Conservation (phyloP, 2,113 vertebrate genomes). For the Pachycephala philippinensis region DNA sequence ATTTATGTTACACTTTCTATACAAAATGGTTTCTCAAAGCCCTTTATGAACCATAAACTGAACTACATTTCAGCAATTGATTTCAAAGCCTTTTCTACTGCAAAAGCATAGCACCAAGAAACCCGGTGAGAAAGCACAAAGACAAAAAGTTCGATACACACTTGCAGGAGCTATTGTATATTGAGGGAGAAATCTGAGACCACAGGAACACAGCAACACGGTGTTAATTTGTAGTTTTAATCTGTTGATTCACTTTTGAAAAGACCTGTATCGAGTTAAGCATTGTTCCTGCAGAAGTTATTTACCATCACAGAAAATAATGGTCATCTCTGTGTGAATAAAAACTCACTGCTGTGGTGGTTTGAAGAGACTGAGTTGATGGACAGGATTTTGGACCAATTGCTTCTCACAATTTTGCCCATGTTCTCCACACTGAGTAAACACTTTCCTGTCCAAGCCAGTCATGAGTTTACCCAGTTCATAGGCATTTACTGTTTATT, state of each 20-base stretch:
- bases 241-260: background rate
- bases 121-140: background rate
- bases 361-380: too few relatives aligned
- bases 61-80: conserved; percentile 15
- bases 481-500: background rate
- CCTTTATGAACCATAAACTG: conserved; percentile 40
- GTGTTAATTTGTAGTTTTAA: background rate
- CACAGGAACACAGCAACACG: background rate
- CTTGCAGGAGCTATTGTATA: background rate
- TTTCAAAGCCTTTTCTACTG: conserved; percentile 7
- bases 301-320: background rate
- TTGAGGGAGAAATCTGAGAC: background rate
- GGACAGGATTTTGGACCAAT: too few relatives aligned
- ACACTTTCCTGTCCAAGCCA: background rate
- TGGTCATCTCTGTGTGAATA: background rate
- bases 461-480: background rate
- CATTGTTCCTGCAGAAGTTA: background rate
- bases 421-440: background rate
- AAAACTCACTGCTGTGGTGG: too few relatives aligned
- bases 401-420: too few relatives aligned
- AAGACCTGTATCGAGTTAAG: background rate
- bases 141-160: background rate
- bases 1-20: conserved; percentile 8
- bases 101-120: background rate
- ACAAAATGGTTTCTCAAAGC: conserved; percentile 23